Evolutionary conservation across 2,888 invertebrate genomes (phyloP).

Genomic region (Xanthorhoe designata): DNA sequence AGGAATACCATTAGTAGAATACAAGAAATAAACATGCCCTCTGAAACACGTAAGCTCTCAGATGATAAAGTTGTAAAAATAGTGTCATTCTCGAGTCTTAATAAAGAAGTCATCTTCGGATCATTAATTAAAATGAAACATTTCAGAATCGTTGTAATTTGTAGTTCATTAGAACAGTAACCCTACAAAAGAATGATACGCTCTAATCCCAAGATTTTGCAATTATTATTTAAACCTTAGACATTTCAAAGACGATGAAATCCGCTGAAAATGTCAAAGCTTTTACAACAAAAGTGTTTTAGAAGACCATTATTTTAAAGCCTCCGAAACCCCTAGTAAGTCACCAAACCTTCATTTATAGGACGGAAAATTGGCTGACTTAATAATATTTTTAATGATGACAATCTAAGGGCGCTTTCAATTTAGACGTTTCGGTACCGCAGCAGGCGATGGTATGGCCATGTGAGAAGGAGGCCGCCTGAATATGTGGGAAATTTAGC

Average conservation of each 20-base stretch:
- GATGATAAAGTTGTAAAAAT: too few relatives aligned
- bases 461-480: too few relatives aligned
- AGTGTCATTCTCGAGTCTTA: too few relatives aligned
- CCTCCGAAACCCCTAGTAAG: slow-evolving; percentile 6
- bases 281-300: background rate
- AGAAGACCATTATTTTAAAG: slow-evolving; percentile 3
- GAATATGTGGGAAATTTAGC: too few relatives aligned
- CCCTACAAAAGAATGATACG: background rate
- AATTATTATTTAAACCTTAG: background rate
- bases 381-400: background rate
- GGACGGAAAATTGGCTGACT: background rate
- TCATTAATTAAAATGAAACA: background rate
- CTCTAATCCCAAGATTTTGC: background rate
- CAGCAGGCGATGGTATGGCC: too few relatives aligned
- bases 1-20: too few relatives aligned
- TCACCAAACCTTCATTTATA: background rate
- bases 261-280: background rate
- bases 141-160: background rate
- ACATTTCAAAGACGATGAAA: background rate
- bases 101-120: too few relatives aligned
- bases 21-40: too few relatives aligned
- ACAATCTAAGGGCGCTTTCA: too few relatives aligned
- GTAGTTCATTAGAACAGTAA: background rate
- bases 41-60: too few relatives aligned
- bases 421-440: too few relatives aligned